Conservation (phyloP, 23 tunicate species). For the Botrylloides violaceus region DNA sequence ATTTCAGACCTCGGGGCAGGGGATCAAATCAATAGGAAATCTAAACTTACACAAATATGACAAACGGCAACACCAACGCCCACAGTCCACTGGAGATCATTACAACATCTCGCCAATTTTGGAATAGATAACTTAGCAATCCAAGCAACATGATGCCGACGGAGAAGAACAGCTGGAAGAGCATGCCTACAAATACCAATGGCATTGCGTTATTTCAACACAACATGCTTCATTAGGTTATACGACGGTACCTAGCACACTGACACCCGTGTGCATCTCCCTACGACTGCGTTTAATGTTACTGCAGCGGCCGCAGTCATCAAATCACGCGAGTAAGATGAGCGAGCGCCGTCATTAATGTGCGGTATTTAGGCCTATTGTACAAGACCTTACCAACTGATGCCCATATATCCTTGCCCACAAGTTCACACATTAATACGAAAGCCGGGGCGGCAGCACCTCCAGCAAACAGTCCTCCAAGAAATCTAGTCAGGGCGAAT, state of each 20-base stretch:
- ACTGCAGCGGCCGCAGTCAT: too few species aligned
- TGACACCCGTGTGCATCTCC: too few species aligned
- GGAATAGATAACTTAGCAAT: constrained; percentile 21
- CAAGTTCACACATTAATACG: constrained; percentile 44
- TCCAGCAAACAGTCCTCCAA: constrained; percentile 56
- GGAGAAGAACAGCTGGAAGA: constrained; percentile 45
- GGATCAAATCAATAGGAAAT: too few species aligned
- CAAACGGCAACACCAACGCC: neutral
- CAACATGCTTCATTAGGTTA: neutral
- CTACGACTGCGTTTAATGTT: too few species aligned
- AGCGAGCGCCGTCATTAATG: too few species aligned
- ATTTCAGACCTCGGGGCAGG: too few species aligned
- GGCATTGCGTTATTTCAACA: neutral
- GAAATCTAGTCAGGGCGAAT: constrained; percentile 56
- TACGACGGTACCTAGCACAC: too few species aligned
- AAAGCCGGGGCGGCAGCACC: constrained; percentile 31
- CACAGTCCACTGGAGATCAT: constrained; percentile 39
- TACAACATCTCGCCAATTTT: constrained; percentile 45
- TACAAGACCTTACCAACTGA: neutral
- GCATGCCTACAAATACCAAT: constrained; percentile 29
- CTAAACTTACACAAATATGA: constrained; percentile 44
- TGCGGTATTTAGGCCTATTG: too few species aligned
- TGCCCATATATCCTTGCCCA: constrained; percentile 29
- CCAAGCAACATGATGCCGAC: constrained; percentile 64
- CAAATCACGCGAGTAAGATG: too few species aligned